Conservation (phyloP, 2,113 vertebrate species). For the Leucoraja erinaceus region DNA sequence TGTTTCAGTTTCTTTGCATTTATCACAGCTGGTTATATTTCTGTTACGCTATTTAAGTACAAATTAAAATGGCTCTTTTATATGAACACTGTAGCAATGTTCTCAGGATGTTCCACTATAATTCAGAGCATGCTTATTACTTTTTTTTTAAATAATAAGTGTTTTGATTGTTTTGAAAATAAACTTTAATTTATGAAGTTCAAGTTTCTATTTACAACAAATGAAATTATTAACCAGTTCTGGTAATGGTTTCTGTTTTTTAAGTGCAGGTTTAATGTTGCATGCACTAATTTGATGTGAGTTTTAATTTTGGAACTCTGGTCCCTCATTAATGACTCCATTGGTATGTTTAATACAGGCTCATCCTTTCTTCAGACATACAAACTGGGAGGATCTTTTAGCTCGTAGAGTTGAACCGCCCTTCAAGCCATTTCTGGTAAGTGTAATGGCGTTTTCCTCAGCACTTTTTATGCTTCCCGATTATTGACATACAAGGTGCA, state of each 20-base stretch:
- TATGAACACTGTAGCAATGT: not conserved
- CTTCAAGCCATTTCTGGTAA: conserved; percentile 90
- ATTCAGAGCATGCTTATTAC: not conserved
- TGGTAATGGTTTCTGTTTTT: not conserved
- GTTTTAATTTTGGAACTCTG: conserved; percentile 6
- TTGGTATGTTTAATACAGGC: conserved; percentile 55
- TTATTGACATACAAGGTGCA: not conserved
- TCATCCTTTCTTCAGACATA: conserved; percentile 88
- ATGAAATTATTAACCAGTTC: not conserved
- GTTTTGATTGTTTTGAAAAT: not conserved
- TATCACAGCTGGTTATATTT: not conserved
- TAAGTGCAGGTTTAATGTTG: not conserved
- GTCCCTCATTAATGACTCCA: not conserved
- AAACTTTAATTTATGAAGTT: not conserved
- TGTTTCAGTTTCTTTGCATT: not conserved
- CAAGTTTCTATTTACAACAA: not conserved
- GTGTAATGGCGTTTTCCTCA: conserved; percentile 42
- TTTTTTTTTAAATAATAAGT: not conserved
- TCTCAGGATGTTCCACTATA: not conserved
- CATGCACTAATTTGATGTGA: not conserved
- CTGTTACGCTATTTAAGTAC: not conserved
- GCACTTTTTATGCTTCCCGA: no score
- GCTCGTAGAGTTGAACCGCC: conserved; percentile 92
- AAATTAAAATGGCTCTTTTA: not conserved
- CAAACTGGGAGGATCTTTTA: conserved; percentile 95